A percentile compares a stretch with the other conserved stretches of the same genome.
Conservation (phyloP, 2,888 invertebrate genomes). For the Desoria tigrina region DNA sequence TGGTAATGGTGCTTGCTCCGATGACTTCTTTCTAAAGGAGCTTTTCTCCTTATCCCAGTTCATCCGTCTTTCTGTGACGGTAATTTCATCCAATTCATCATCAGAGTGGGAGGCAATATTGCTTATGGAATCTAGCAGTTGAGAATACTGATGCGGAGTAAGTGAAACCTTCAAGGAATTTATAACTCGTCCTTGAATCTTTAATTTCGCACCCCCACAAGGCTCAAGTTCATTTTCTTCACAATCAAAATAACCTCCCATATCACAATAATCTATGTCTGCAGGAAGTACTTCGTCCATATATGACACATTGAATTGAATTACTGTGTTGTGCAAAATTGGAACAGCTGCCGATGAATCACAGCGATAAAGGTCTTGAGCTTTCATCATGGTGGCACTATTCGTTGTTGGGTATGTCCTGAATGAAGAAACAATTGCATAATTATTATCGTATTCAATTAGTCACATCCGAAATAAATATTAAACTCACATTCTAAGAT, state of each 20-base stretch:
- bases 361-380: slow-evolving; percentile 75
- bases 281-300: slow-evolving; percentile 56
- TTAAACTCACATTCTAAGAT: slow-evolving; percentile 46
- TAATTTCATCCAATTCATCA: slow-evolving; percentile 40
- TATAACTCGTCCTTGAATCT: slow-evolving; percentile 75
- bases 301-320: slow-evolving; percentile 69
- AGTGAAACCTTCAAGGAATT: slow-evolving; percentile 82
- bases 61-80: slow-evolving; percentile 30
- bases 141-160: slow-evolving; percentile 84
- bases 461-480: too few relatives aligned
- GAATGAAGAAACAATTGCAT: slow-evolving; percentile 4
- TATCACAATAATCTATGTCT: slow-evolving; percentile 35
- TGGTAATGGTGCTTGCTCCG: slow-evolving; percentile 37
- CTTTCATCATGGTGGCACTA: slow-evolving; percentile 59
- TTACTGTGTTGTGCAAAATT: slow-evolving; percentile 83
- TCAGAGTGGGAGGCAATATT: slow-evolving; percentile 46
- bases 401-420: slow-evolving; percentile 54
- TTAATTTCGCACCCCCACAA: slow-evolving; percentile 36
- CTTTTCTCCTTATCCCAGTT: slow-evolving; percentile 47
- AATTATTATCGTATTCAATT: neutral
- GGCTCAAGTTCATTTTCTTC: slow-evolving; percentile 55
- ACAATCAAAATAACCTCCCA: slow-evolving; percentile 55
- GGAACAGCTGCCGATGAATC: slow-evolving; percentile 71
- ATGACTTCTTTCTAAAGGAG: slow-evolving; percentile 15
- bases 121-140: slow-evolving; percentile 73